A percentile compares a stretch with the other conserved stretches of the same genome.
These are phyloP conservation scores for Dreissena rostriformis DNA, from an alignment of 1,140 invertebrate species.

Conservation along the genomic window DNA sequence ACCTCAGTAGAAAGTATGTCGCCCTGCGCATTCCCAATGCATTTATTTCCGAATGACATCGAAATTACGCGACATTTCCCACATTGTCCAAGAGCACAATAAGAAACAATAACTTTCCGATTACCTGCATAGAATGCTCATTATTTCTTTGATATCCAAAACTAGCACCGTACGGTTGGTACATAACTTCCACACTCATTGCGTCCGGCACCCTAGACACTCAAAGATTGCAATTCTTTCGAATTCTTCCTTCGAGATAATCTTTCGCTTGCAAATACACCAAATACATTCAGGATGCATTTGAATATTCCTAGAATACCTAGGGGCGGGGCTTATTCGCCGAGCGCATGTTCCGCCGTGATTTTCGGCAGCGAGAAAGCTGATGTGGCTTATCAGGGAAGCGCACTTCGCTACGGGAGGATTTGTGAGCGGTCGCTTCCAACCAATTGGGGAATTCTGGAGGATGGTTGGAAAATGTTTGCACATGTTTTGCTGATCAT, in stretches of 20 bases:
- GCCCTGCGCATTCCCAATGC: no score
- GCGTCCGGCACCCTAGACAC: slow-evolving; percentile 47
- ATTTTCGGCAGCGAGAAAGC: slow-evolving; percentile 27
- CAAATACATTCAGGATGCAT: slow-evolving; percentile 41
- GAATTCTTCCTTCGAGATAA: slow-evolving; percentile 58
- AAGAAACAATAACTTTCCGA: slow-evolving; percentile 45
- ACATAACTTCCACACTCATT: slow-evolving; percentile 58
- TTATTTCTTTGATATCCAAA: slow-evolving; percentile 61
- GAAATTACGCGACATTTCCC: slow-evolving; percentile 37
- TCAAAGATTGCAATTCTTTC: slow-evolving; percentile 51
- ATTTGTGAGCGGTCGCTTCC: background rate
- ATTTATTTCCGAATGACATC: slow-evolving; percentile 27
- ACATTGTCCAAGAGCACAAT: slow-evolving; percentile 44
- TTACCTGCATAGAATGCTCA: slow-evolving; percentile 57
- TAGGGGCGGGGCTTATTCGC: slow-evolving; percentile 41
- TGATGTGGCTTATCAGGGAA: slow-evolving; percentile 32
- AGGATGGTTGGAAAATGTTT: slow-evolving; percentile 28
- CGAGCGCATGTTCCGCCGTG: background rate
- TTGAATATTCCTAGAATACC: slow-evolving; percentile 56
- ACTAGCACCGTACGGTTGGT: slow-evolving; percentile 52
- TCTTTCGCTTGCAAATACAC: slow-evolving; percentile 48
- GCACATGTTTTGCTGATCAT: slow-evolving; percentile 35
- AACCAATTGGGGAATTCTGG: slow-evolving; percentile 47
- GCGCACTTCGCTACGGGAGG: slow-evolving; percentile 43
- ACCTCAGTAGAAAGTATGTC: no score